phyloP scores from a whole-genome alignment of 1,140 invertebrate species.

The Popillia japonica region DNA sequence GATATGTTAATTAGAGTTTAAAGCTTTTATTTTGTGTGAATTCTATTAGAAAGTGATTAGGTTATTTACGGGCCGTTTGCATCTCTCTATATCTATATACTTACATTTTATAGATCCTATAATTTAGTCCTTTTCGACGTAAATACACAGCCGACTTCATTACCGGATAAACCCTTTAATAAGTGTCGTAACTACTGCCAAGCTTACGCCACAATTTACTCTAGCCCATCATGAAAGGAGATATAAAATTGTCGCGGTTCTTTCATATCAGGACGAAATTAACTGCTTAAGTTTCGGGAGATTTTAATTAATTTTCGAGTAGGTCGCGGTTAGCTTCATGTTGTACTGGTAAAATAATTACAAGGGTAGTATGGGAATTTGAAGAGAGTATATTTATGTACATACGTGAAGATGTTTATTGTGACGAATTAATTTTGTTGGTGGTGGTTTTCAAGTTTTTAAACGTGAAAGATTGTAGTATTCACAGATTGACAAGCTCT shows the following conservation, averaged over 20 bases:
- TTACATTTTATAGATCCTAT: no score
- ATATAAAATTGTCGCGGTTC: constrained; percentile 17
- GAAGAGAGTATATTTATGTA: no score
- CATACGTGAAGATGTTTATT: not conserved
- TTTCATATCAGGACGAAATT: constrained; percentile 23
- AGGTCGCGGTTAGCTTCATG: no score
- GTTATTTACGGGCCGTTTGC: not conserved
- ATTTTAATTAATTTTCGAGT: no score
- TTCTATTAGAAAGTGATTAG: constrained; percentile 35
- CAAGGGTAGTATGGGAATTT: no score
- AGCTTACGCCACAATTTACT: not conserved
- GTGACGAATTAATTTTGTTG: no score
- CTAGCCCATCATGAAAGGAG: not conserved
- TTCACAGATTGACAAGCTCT: no score
- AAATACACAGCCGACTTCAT: not conserved
- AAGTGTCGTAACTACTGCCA: constrained; percentile 1
- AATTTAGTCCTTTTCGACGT: not conserved
- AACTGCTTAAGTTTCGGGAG: not conserved
- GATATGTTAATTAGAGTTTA: constrained; percentile 34
- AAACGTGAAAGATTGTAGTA: no score
- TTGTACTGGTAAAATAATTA: no score
- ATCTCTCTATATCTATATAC: no score
- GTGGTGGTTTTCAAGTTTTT: no score
- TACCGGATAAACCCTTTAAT: constrained; percentile 28
- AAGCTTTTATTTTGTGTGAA: constrained; percentile 30